A percentile compares a stretch with the other conserved stretches of the same genome.
Conservation (phyloP, 2,888 invertebrate species). For the Serrognathus titanus region DNA sequence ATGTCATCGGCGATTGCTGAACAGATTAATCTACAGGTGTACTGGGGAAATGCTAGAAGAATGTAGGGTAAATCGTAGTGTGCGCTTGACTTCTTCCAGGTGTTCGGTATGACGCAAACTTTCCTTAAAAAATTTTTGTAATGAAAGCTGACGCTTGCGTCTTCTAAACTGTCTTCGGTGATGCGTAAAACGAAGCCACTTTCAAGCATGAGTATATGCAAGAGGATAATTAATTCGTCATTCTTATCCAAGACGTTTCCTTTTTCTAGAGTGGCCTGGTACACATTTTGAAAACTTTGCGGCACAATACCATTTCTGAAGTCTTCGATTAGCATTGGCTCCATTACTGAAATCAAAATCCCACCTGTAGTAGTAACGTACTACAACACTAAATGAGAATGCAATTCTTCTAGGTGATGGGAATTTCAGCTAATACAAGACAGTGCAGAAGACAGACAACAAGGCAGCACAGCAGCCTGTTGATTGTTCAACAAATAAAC, state of each 20-base stretch:
- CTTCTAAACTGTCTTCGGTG: conserved; percentile 21
- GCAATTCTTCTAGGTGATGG: conserved; percentile 9
- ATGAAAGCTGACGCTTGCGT: conserved; percentile 32
- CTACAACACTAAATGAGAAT: background rate
- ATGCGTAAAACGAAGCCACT: conserved; percentile 41
- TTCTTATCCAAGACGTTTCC: conserved; percentile 17
- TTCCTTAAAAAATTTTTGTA: conserved; percentile 31
- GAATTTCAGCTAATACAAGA: conserved; percentile 1
- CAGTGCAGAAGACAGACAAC: background rate
- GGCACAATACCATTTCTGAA: conserved; percentile 36
- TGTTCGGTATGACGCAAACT: conserved; percentile 30
- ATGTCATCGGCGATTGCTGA: conserved; percentile 36
- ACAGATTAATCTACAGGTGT: conserved; percentile 35
- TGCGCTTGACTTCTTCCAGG: conserved; percentile 31
- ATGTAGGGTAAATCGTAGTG: conserved; percentile 33
- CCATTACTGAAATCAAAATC: conserved; percentile 38
- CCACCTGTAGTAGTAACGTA: too few relatives aligned
- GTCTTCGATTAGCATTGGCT: conserved; percentile 39
- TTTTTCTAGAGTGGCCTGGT: conserved; percentile 20
- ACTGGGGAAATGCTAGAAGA: conserved; percentile 29
- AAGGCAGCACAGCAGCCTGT: too few relatives aligned
- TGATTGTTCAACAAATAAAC: conserved; percentile 12
- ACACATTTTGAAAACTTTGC: conserved; percentile 34
- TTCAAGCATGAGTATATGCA: conserved; percentile 46
- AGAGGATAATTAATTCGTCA: conserved; percentile 41